Base-by-base conservation (phyloP, 2,113 vertebrate genomes). In the Lipophrys pholis region DNA sequence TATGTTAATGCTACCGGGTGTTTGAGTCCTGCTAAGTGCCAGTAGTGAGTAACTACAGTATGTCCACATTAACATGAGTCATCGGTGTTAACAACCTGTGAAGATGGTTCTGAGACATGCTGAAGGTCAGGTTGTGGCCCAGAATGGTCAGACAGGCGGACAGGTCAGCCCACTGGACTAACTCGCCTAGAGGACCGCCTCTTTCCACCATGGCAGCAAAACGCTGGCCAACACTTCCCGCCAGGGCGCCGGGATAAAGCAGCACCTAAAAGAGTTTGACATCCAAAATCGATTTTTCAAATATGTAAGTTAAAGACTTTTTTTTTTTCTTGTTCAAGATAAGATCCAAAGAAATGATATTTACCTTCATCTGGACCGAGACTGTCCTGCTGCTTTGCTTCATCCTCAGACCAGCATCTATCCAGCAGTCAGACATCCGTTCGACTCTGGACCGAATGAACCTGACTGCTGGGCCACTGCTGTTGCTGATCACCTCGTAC, bases 161-260 rank as follows among this genome's bases (percentile, higher is more conserved):
- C 45, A 92, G 84, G 80, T 94, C 93, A 4, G 92, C 91, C 93
- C 93, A 94, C 78, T 94, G 93, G 52, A 94, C 93, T 78, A 94
- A 85, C 74, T 94, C 93, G 16, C 93, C 93, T 0, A 93, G 80
- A 56, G 93, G 93, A 46, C 93, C 93, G 0, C 92, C 93, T 63
- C 53, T 78, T 11, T 92, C 84, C 74, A 92, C 86, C 85, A 91
- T 90, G 36, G 89, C 72, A 43, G 84, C 87, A 53, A 93, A 93
- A 35, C 7, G 65, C 80, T 86, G 87, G 16, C 91, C 93, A 6
- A 51, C 82, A 10, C 35, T 67, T 7, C 90, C 93, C 6, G 89
- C 82, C 21, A 94, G 70, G 6, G 90, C 86, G 0, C 93, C 93
- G 0, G 86, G 91, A 67, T 91, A 91, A 42, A 94, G 87, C 68